Conservation (phyloP, 2,113 vertebrate genomes). For the Polypterus bichir region DNA sequence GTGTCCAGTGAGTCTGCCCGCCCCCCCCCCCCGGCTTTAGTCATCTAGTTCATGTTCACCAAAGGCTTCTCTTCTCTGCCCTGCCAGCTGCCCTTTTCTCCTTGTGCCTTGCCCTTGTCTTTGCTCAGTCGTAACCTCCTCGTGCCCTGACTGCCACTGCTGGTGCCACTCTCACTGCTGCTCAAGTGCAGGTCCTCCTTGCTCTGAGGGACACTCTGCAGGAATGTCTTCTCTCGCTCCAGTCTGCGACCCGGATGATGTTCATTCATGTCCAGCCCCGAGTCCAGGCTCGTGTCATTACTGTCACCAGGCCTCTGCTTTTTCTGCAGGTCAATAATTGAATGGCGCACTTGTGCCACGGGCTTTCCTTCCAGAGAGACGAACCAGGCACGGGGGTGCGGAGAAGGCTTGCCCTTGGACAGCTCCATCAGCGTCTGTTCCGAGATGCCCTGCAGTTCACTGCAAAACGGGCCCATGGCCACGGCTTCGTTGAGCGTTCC, state of each 20-base stretch:
- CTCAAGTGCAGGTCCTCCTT: constrained; percentile 62
- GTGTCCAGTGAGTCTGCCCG: too few species aligned
- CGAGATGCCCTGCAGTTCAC: constrained; percentile 84
- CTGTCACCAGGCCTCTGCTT: constrained; percentile 72
- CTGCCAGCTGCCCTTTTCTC: constrained; percentile 23
- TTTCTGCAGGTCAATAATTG: constrained; percentile 77
- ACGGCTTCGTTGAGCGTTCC: constrained; percentile 85
- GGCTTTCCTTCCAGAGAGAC: constrained; percentile 89
- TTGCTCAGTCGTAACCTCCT: constrained; percentile 26
- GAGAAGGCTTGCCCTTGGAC: constrained; percentile 68
- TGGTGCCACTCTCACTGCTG: constrained; percentile 55
- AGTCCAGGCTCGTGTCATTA: constrained; percentile 89
- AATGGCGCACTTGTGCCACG: constrained; percentile 78
- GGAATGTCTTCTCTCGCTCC: constrained; percentile 68
- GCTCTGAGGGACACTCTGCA: constrained; percentile 59
- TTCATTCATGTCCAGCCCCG: constrained; percentile 94
- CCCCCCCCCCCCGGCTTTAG: too few species aligned
- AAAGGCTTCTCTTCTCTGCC: too few species aligned
- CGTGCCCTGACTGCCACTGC: constrained; percentile 43
- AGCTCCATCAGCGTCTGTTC: constrained; percentile 81
- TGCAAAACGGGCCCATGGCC: constrained; percentile 65
- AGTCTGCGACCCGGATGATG: constrained; percentile 58
- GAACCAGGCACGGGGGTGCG: constrained; percentile 82
- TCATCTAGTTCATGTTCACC: too few species aligned
- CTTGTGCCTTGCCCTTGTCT: constrained; percentile 28